Percentiles rank a stretch among this genome's conserved stretches.
phyloP scores from a whole-genome alignment of 37 sponge, comb jelly and placozoan genomes.

The Ephydatia muelleri region DNA sequence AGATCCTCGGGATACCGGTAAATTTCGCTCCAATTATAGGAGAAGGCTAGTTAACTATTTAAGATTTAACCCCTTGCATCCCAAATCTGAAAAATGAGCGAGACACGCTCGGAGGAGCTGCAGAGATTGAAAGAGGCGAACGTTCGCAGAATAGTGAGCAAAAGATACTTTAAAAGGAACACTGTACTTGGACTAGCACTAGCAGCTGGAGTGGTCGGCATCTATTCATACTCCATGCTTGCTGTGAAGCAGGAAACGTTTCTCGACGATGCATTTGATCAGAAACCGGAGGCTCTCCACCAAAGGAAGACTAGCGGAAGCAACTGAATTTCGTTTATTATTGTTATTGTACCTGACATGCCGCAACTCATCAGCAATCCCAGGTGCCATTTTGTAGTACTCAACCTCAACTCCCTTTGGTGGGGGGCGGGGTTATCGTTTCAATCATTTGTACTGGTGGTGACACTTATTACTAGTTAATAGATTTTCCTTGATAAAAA shows the following conservation, averaged over 20 bases:
- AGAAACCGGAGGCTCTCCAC: not conserved
- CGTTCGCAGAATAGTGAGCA: not conserved
- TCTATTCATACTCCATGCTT: constrained; percentile 72
- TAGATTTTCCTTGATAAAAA: too few species aligned
- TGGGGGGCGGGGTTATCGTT: too few species aligned
- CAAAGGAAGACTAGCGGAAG: not conserved
- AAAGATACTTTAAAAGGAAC: constrained; percentile 53
- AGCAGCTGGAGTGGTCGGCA: constrained; percentile 34
- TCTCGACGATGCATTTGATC: constrained; percentile 56
- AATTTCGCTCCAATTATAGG: not conserved
- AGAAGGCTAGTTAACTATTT: not conserved
- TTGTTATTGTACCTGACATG: not conserved
- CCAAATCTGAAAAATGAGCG: not conserved
- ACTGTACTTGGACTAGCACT: constrained; percentile 43
- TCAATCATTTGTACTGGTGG: too few species aligned
- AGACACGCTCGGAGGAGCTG: constrained; percentile 5
- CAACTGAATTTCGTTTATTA: not conserved
- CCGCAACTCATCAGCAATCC: not conserved
- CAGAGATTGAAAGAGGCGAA: constrained; percentile 6
- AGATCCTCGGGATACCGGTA: not conserved
- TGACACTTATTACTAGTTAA: too few species aligned
- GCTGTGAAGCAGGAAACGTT: constrained; percentile 74
- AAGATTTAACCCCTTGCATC: not conserved
- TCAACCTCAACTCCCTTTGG: too few species aligned
- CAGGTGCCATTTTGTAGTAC: too few species aligned